Conservation (phyloP, 2,797 vertebrate genomes). For the Carduelis carduelis region DNA sequence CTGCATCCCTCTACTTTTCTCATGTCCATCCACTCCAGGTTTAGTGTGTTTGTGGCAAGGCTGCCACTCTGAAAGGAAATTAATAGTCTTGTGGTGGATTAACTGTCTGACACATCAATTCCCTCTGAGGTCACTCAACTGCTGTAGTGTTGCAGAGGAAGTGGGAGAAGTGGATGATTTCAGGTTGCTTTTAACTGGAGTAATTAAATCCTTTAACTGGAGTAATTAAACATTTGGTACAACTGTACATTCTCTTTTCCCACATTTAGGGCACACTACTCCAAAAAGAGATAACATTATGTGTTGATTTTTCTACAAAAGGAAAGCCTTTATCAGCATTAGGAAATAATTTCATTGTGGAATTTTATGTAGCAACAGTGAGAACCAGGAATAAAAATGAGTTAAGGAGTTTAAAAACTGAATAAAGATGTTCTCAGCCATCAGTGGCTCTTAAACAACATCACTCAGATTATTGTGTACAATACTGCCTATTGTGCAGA, state of each 20-base stretch:
- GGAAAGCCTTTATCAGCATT: not conserved
- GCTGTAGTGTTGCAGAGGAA: not conserved
- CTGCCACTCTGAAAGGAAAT: not conserved
- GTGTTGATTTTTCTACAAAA: not conserved
- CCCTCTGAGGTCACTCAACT: not conserved
- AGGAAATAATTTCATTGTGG: not conserved
- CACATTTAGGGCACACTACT: not conserved
- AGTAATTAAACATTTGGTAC: not conserved
- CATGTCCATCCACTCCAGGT: not conserved
- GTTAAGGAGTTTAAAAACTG: not conserved
- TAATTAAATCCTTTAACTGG: not conserved
- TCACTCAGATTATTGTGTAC: not conserved
- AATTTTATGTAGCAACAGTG: not conserved
- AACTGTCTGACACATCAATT: not conserved
- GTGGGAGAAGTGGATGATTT: not conserved
- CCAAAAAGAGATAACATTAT: not conserved
- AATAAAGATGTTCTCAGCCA: not conserved
- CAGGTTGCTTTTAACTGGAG: not conserved
- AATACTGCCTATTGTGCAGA: not conserved
- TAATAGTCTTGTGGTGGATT: not conserved
- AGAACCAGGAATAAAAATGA: not conserved
- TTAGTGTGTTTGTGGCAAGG: not conserved
- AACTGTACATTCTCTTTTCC: not conserved
- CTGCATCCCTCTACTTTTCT: not conserved
- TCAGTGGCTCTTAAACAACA: not conserved